Base-by-base conservation (phyloP, 2,113 vertebrate genomes). In the Pseudois nayaur region DNA sequence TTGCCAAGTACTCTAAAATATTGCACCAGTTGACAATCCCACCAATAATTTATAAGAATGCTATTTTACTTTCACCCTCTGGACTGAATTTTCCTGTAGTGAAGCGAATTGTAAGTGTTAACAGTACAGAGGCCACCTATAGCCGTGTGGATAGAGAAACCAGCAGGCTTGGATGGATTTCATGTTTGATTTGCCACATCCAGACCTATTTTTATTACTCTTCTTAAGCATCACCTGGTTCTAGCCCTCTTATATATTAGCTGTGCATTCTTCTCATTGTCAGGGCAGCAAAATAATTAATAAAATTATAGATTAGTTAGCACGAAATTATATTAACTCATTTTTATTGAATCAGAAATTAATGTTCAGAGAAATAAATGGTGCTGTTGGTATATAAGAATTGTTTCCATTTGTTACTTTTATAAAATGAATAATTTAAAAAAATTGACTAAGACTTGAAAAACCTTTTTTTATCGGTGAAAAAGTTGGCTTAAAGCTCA, bases 371-470 rank as follows among this genome's bases (percentile, higher is more conserved):
- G 67, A 91, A 57, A 59, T 87, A 57, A 59, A 71, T 84, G 45
- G 45, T 84, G 36, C 14, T 82, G 1, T 71, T 82, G 1, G 79
- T 87, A 4, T 83, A 2, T 83, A 81, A 87, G 60, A 87, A 87
- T 87, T 86, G 62, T 36, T 87, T 94, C 19, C 55, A 55, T 74
- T 95, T 95, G 52, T 86, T 96, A 91, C 83, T 96, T 13, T 16
- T 59, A 82, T 55, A 55, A 88, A 92, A 79, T 55, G 59, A 64
- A 10, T 67, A 12, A 45, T 64, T 71, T n/a, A 17, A 48, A 79
- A 62, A 3, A 52, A 60, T 81, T 29, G 59, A 71, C 86, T 52
- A 90, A 67, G 57, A 83, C n/a, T 79, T 91, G 33, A 55, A 91
- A 96, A 97, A 64, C 64, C 14, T 31, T 27, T 43, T 76, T 27